Evolutionary conservation across 2,888 invertebrate genomes (phyloP).

Genomic region (Panzeria rudis): DNA sequence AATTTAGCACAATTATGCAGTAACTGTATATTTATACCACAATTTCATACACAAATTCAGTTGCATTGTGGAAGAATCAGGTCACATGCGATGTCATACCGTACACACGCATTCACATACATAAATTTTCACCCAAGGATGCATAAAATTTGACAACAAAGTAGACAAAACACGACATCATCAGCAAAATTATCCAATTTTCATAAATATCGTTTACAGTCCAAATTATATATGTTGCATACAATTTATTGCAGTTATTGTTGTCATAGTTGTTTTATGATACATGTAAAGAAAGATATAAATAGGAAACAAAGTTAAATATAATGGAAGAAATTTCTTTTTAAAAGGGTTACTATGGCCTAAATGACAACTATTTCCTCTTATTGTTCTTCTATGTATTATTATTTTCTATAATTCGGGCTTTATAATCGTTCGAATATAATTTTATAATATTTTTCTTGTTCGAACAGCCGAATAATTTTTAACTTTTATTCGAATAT

Average conservation of each 20-base stretch:
- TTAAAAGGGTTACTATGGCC: neutral
- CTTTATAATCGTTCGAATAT: no score
- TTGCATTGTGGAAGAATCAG: conserved; percentile 45
- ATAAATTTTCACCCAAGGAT: conserved; percentile 8
- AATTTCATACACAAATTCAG: conserved; percentile 3
- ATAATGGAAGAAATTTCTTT: neutral
- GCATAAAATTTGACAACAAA: conserved; percentile 43
- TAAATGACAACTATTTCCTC: neutral
- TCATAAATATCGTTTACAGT: conserved; percentile 61
- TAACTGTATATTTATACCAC: conserved; percentile 77
- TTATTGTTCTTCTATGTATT: no score
- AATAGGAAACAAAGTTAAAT: neutral
- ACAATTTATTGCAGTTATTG: conserved; percentile 33
- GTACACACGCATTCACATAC: conserved; percentile 8
- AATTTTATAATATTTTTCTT: no score
- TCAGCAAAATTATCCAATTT: conserved; percentile 55
- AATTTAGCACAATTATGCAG: conserved; percentile 82
- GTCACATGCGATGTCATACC: conserved; percentile 35
- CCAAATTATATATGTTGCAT: conserved; percentile 7
- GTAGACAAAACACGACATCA: conserved; percentile 11
- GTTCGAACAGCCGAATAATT: no score
- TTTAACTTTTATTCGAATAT: no score
- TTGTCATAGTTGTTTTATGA: conserved; percentile 36
- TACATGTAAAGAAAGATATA: conserved; percentile 38
- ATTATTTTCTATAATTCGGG: no score